Conservation (phyloP, 2,113 vertebrate genomes). For the Carlito syrichta region DNA sequence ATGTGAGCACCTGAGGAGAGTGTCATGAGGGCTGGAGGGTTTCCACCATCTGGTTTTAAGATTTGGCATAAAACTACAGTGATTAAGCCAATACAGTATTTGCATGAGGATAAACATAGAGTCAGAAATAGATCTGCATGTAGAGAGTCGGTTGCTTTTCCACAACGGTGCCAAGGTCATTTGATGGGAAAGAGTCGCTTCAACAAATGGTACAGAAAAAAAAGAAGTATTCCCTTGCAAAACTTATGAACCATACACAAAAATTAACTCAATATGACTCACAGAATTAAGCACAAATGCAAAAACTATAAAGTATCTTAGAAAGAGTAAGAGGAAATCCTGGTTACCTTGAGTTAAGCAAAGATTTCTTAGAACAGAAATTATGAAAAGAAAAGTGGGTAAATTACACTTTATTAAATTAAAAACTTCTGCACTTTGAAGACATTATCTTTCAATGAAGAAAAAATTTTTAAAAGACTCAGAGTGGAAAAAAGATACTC, state of each 20-base stretch:
- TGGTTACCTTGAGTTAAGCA: background rate
- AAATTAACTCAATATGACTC: slow-evolving; percentile 15
- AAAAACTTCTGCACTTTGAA: slow-evolving; percentile 4
- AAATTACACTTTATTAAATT: background rate
- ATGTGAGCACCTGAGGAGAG: background rate
- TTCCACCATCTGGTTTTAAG: background rate
- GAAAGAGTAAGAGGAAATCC: background rate
- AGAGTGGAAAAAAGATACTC: background rate
- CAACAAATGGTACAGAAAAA: background rate
- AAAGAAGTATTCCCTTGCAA: background rate
- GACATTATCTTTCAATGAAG: background rate
- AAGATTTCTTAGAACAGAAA: slow-evolving; percentile 22
- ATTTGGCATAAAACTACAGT: background rate
- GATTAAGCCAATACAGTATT: slow-evolving; percentile 41
- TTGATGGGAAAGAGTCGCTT: background rate
- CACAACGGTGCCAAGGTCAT: background rate
- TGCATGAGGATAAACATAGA: background rate
- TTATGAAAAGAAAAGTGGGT: background rate
- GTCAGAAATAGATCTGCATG: background rate
- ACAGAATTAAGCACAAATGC: background rate
- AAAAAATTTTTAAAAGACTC: background rate
- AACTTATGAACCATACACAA: background rate
- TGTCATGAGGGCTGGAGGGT: background rate
- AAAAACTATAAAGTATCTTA: background rate
- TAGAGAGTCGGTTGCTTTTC: background rate